Conservation (phyloP, 2,888 invertebrate genomes). For the Aethes cnicana region DNA sequence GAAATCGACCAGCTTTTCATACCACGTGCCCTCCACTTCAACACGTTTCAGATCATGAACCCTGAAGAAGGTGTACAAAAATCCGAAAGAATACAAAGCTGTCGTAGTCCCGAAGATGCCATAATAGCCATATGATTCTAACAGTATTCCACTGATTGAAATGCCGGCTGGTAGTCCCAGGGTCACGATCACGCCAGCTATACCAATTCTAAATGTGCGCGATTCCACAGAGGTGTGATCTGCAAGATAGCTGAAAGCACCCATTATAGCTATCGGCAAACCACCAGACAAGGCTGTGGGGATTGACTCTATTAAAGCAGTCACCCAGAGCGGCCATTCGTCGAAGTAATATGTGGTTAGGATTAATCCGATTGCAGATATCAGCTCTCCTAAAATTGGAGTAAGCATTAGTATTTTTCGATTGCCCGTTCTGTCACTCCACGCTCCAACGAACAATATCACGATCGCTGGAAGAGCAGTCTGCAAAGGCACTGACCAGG, state of each 20-base stretch:
- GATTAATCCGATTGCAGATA: conserved; percentile 75
- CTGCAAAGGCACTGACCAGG: conserved; percentile 80
- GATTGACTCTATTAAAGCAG: conserved; percentile 78
- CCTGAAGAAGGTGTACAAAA: conserved; percentile 59
- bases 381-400: conserved; percentile 80
- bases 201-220: conserved; percentile 83
- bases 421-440: conserved; percentile 83
- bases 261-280: conserved; percentile 79
- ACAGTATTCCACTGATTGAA: conserved; percentile 76
- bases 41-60: conserved; percentile 61
- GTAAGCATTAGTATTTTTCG: conserved; percentile 81
- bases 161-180: conserved; percentile 76
- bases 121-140: conserved; percentile 68
- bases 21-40: conserved; percentile 50
- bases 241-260: conserved; percentile 83
- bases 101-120: conserved; percentile 66
- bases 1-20: conserved; percentile 52
- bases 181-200: conserved; percentile 80
- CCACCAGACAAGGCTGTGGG: conserved; percentile 83
- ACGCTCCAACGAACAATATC: conserved; percentile 83
- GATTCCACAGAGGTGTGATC: conserved; percentile 82
- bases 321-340: conserved; percentile 80
- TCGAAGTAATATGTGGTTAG: conserved; percentile 78
- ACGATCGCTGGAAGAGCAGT: conserved; percentile 80
- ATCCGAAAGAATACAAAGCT: conserved; percentile 56